A percentile compares a stretch with the other conserved stretches of the same genome.
phyloP scores from a whole-genome alignment of 2,113 vertebrate species.

The Mugil cephalus region DNA sequence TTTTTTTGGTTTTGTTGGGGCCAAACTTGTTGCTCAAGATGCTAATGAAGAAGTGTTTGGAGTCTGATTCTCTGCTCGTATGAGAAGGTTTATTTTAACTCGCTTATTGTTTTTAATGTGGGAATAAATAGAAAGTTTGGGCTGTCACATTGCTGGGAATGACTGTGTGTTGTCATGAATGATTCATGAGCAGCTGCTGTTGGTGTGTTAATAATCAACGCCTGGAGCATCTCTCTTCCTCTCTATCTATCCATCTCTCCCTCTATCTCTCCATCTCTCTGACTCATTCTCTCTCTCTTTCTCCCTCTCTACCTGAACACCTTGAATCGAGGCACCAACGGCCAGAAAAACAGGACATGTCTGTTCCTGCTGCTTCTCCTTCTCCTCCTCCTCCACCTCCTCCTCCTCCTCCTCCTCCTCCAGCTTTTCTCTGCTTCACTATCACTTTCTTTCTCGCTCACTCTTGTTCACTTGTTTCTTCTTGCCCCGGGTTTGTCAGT shows the following conservation, averaged over 20 bases:
- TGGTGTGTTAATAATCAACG: constrained; percentile 54
- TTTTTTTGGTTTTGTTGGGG: no score
- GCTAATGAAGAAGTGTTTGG: no score
- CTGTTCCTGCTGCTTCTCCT: constrained; percentile 60
- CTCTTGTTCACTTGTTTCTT: constrained; percentile 53
- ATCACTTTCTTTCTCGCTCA: constrained; percentile 56
- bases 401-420: constrained; percentile 10
- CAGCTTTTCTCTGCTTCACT: constrained; percentile 18
- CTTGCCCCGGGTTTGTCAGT: constrained; percentile 54
- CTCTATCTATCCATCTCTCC: constrained; percentile 27
- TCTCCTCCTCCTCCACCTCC: no score
- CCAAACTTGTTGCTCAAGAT: no score
- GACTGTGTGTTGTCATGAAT: constrained; percentile 32
- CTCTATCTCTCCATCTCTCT: neutral
- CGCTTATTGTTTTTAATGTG: neutral
- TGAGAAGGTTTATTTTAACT: no score
- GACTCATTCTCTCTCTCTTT: constrained; percentile 6
- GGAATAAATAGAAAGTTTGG: neutral
- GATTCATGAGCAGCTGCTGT: constrained; percentile 58
- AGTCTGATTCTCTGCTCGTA: no score
- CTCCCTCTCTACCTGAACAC: constrained; percentile 33
- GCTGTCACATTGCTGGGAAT: neutral
- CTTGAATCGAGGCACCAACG: constrained; percentile 23
- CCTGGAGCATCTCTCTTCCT: constrained; percentile 56
- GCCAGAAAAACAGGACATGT: constrained; percentile 68